Base-by-base conservation (phyloP, 2,113 vertebrate genomes). In the Alosa alosa region DNA sequence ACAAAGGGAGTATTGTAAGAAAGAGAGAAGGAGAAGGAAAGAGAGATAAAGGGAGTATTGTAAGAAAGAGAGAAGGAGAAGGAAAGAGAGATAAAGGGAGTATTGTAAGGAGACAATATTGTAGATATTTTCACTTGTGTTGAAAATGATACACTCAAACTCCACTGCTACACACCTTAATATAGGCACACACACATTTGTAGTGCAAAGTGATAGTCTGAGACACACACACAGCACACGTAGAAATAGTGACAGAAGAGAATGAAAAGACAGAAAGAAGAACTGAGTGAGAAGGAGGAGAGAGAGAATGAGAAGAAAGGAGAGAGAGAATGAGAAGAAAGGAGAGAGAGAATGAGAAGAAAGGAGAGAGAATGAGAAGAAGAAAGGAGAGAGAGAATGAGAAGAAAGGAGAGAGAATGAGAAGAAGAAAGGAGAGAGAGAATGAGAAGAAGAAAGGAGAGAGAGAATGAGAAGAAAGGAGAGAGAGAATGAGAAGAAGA, bases 21-120 rank as follows among this genome's bases (percentile, higher is more conserved):
- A n/a, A 36, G 44, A 57, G 36, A 31, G 52, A 68, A 17, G 17
- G 47, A 81, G 75, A 88, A 25, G 64, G 46, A 87, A 36, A 81
- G 72, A 15, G 8, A 17, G 68, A 82, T 0, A 22, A 3, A 20
- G 3, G n/a, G 64, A 46, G 46, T 45, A 25, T 31, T 31, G 31
- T 31, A 75, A 39, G n/a, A n/a, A n/a, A n/a, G n/a, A n/a, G n/a
- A n/a, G n/a, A n/a, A 20, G 49, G 25, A n/a, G n/a, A n/a, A n/a
- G n/a, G n/a, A n/a, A n/a, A n/a, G n/a, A n/a, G n/a, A n/a, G n/a
- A n/a, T n/a, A n/a, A n/a, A n/a, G n/a, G n/a, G 64, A 46, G 46
- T 45, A 25, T 31, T 31, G 31, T 31, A 75, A 39, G n/a, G 39
- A 49, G 36, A n/a, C 13, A 60, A 7, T 60, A 4, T 68, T 25